A percentile compares a stretch with the other conserved stretches of the same genome.
phyloP scores from a whole-genome alignment of 2,797 vertebrate species.

The Hippopotamyrus pictus region DNA sequence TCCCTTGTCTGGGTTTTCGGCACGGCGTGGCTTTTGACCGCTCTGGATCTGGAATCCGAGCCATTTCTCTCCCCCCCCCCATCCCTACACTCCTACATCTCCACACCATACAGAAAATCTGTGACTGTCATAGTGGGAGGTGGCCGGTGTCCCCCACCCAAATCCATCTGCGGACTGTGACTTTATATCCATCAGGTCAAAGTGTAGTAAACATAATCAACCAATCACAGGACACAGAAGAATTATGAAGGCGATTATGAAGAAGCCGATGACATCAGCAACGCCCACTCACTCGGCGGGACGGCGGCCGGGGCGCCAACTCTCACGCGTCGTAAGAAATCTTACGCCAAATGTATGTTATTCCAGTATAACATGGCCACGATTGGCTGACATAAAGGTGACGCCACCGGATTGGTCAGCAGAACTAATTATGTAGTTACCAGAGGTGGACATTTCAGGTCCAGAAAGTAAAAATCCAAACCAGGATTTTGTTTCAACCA shows the following conservation, averaged over 20 bases:
- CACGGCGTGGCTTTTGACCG: neutral
- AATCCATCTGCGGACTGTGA: neutral
- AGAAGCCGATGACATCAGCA: neutral
- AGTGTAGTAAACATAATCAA: neutral
- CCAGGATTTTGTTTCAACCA: no score
- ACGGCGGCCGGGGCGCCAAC: neutral
- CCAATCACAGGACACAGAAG: neutral
- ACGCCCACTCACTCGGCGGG: neutral
- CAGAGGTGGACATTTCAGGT: no score
- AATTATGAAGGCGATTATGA: neutral
- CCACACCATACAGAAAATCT: neutral
- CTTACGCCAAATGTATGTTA: neutral
- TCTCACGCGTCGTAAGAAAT: neutral
- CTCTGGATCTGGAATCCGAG: neutral
- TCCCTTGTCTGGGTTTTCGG: neutral
- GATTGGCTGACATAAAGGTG: neutral
- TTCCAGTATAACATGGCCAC: neutral
- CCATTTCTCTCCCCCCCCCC: neutral
- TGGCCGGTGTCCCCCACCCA: neutral
- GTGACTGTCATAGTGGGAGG: neutral
- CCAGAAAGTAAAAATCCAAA: no score
- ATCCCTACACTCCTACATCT: neutral
- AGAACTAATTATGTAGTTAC: neutral
- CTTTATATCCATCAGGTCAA: neutral
- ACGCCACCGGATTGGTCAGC: neutral